Percentiles rank a stretch among this genome's conserved stretches.
These are phyloP conservation scores for Anthopleura sola DNA, from an alignment of 64 coral and sea anemone genomes.

Conservation along the genomic window DNA sequence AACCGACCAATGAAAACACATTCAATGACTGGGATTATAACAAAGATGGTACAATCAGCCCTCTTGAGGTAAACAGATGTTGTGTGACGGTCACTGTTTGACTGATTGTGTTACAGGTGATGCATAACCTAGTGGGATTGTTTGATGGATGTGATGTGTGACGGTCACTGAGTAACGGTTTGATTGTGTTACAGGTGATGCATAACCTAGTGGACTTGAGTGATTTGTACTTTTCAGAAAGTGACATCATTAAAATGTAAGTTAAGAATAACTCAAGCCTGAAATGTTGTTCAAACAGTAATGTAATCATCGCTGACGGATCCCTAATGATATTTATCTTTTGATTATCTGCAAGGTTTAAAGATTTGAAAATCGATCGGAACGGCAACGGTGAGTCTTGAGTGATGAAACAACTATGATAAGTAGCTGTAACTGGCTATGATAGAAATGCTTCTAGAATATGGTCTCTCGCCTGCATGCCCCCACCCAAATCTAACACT, in stretches of 20 bases:
- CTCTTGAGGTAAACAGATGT: slow-evolving; percentile 48
- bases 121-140: slow-evolving; percentile 88
- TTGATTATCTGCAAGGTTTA: slow-evolving; percentile 51
- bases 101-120: slow-evolving; percentile 40
- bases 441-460: too few relatives aligned
- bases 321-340: not conserved
- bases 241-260: slow-evolving; percentile 73
- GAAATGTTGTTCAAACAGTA: not conserved
- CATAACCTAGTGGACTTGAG: slow-evolving; percentile 90
- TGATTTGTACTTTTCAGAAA: slow-evolving; percentile 85
- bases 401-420: too few relatives aligned
- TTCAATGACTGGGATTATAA: slow-evolving; percentile 84
- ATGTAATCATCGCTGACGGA: not conserved
- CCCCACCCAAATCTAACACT: too few relatives aligned
- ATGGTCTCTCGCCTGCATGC: too few relatives aligned
- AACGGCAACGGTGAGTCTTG: slow-evolving; percentile 71
- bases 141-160: slow-evolving; percentile 41
- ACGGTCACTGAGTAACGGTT: not conserved
- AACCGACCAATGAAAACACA: slow-evolving; percentile 64
- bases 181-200: slow-evolving; percentile 55
- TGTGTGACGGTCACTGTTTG: not conserved
- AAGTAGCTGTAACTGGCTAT: too few relatives aligned
- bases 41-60: slow-evolving; percentile 54
- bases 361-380: slow-evolving; percentile 61
- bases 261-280: slow-evolving; percentile 1